Conservation (phyloP, 2,888 invertebrate species). For the Caenorhabditis sp. region DNA sequence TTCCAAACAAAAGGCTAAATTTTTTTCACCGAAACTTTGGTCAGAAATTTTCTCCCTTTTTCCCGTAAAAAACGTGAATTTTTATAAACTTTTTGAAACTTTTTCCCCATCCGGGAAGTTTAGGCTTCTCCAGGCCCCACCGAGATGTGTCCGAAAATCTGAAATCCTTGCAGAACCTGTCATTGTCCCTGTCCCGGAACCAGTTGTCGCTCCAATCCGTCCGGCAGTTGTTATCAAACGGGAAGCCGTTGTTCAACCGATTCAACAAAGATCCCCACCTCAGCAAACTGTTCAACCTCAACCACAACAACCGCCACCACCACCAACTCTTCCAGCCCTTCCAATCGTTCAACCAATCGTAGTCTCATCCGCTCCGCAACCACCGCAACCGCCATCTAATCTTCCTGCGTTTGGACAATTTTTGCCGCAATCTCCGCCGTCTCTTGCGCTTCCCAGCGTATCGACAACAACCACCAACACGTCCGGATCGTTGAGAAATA, state of each 20-base stretch:
- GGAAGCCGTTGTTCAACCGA: slow-evolving; percentile 18
- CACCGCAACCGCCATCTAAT: slow-evolving; percentile 2
- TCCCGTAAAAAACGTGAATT: no score
- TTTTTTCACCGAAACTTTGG: no score
- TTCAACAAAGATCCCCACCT: slow-evolving; percentile 18
- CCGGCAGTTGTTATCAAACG: slow-evolving; percentile 2
- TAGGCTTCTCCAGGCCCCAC: no score
- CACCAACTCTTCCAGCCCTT: no score
- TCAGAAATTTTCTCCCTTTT: no score
- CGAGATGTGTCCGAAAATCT: no score
- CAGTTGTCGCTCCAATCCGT: background rate
- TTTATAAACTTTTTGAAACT: no score
- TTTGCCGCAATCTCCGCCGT: background rate
- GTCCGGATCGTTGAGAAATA: background rate
- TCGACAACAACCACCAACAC: background rate
- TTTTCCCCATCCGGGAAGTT: no score
- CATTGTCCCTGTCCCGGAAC: background rate
- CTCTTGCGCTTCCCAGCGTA: no score
- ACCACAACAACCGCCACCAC: slow-evolving; percentile 3
- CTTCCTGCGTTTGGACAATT: slow-evolving; percentile 19
- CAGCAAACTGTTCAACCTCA: background rate
- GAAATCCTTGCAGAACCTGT: background rate
- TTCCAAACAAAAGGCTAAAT: no score
- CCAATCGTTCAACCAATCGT: no score
- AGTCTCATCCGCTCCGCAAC: no score